phyloP scores from a whole-genome alignment of 2,888 invertebrate species.

The Chymomyza fuscimana region DNA sequence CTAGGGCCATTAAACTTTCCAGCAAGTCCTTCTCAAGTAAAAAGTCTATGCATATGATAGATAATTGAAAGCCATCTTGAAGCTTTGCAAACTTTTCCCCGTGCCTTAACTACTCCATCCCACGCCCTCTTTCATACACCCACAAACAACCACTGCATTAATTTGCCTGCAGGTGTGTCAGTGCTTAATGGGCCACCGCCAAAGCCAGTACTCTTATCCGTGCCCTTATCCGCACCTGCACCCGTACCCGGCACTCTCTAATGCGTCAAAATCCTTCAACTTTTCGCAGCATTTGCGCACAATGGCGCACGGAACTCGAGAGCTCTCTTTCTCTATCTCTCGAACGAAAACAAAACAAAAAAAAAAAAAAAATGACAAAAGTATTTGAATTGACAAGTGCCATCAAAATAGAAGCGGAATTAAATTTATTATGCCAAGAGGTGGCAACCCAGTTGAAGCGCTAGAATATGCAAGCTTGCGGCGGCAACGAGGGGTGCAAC shows the following conservation, averaged over 20 bases:
- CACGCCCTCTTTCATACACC: not conserved
- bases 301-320: slow-evolving; percentile 53
- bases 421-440: slow-evolving; percentile 73
- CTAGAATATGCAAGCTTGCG: slow-evolving; percentile 35
- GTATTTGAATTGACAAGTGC: slow-evolving; percentile 75
- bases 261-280: slow-evolving; percentile 73
- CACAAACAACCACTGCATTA: slow-evolving; percentile 42
- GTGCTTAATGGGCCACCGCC: not conserved
- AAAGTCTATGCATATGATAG: slow-evolving; percentile 13
- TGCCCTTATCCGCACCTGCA: not conserved
- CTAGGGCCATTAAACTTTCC: not conserved
- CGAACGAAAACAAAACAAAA: slow-evolving; percentile 42
- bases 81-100: slow-evolving; percentile 6
- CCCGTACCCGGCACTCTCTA: slow-evolving; percentile 34
- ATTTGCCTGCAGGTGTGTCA: slow-evolving; percentile 64
- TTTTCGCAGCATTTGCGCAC: slow-evolving; percentile 65
- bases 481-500: slow-evolving; percentile 19
- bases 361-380: slow-evolving; percentile 55
- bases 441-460: slow-evolving; percentile 26
- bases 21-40: not conserved
- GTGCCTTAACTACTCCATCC: not conserved
- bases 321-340: slow-evolving; percentile 38
- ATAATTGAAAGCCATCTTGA: slow-evolving; percentile 23
- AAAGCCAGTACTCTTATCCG: too few species aligned
- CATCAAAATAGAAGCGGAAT: slow-evolving; percentile 75